These are phyloP conservation scores for Strigamia transsilvanica DNA, from an alignment of 2,888 invertebrate genomes.

Conservation along the genomic window DNA sequence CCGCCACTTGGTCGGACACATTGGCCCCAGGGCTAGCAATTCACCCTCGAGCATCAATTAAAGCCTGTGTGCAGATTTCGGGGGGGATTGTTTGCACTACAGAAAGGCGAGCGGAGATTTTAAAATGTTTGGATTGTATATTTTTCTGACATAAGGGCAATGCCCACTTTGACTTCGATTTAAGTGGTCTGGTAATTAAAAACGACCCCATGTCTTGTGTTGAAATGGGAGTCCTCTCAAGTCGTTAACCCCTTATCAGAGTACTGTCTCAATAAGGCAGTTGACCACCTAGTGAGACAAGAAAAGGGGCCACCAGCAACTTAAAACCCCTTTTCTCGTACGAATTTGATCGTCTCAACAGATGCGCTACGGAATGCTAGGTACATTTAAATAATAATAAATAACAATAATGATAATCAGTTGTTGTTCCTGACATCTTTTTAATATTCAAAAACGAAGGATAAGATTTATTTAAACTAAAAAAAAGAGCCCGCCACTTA, in stretches of 20 bases:
- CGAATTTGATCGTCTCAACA: background rate
- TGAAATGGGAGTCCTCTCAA: conserved; percentile 44
- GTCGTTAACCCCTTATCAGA: conserved; percentile 45
- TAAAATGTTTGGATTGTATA: conserved; percentile 46
- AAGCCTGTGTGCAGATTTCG: background rate
- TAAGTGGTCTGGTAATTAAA: conserved; percentile 42
- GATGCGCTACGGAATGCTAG: background rate
- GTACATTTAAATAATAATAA: too few species aligned
- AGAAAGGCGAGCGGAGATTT: background rate
- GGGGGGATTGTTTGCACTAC: background rate
- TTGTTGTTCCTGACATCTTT: background rate
- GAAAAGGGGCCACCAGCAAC: conserved; percentile 43
- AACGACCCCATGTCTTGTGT: background rate
- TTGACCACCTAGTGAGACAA: conserved; percentile 43
- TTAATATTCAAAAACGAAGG: background rate
- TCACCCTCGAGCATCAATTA: conserved; percentile 40
- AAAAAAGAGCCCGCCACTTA: conserved; percentile 18
- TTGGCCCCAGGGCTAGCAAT: conserved; percentile 44
- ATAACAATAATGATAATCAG: background rate
- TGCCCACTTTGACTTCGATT: conserved; percentile 14
- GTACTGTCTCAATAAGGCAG: conserved; percentile 27
- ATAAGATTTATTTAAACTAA: conserved; percentile 12
- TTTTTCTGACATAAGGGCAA: conserved; percentile 20
- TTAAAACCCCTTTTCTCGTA: conserved; percentile 12
- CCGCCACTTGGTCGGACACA: conserved; percentile 48